These are phyloP conservation scores for Sphecodes monilicornis DNA, from an alignment of 2,888 invertebrate genomes.

Conservation along the genomic window DNA sequence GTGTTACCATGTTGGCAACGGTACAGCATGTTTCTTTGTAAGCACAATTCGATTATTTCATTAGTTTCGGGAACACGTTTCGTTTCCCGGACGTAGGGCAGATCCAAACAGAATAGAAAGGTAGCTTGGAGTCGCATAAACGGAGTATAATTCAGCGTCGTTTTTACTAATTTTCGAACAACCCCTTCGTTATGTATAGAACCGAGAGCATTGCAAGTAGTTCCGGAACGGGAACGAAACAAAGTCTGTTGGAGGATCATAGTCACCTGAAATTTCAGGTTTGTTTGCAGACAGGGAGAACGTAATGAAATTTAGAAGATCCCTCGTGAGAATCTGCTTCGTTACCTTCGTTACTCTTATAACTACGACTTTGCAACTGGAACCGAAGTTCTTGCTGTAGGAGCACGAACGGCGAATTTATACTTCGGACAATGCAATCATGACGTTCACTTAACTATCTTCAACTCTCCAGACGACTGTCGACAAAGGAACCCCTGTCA, in stretches of 20 bases:
- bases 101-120: neutral
- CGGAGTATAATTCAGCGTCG: neutral
- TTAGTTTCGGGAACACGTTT: neutral
- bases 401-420: conserved; percentile 10
- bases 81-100: neutral
- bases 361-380: conserved; percentile 47
- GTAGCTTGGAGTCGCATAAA: conserved; percentile 2
- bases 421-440: conserved; percentile 5
- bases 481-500: neutral
- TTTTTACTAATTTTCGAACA: conserved; percentile 25
- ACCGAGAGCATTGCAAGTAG: conserved; percentile 9
- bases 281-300: conserved; percentile 55
- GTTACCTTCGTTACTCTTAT: conserved; percentile 59
- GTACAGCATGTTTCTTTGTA: neutral
- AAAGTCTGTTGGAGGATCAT: conserved; percentile 39
- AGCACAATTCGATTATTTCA: neutral
- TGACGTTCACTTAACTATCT: neutral
- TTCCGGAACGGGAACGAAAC: conserved; percentile 18
- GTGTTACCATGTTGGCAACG: neutral
- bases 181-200: conserved; percentile 24
- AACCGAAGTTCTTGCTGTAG: conserved; percentile 37
- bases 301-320: conserved; percentile 65
- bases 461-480: neutral
- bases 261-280: conserved; percentile 47
- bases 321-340: conserved; percentile 55